These are phyloP conservation scores for Pipistrellus nathusii DNA, from an alignment of 2,797 vertebrate species.

Conservation along the genomic window DNA sequence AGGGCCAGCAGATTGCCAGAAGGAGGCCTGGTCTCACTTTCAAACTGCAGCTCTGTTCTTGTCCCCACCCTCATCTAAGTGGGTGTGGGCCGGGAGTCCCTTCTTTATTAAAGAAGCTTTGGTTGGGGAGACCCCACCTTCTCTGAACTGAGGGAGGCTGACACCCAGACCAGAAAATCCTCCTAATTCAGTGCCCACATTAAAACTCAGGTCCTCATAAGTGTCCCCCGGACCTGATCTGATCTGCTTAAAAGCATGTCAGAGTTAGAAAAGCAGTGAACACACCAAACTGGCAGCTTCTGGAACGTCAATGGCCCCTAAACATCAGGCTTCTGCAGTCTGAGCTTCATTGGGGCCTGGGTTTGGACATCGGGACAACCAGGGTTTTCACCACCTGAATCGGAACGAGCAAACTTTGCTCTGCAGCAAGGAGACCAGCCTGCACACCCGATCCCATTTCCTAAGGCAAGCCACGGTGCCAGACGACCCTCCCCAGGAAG, in stretches of 20 bases:
- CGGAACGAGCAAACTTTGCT: fast-evolving
- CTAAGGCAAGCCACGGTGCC: fast-evolving
- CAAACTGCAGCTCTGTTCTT: not conserved
- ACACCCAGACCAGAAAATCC: fast-evolving
- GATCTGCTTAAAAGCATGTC: not conserved
- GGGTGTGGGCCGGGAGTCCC: fast-evolving
- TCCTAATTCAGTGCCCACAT: fast-evolving
- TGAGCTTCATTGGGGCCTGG: not conserved
- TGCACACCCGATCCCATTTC: fast-evolving
- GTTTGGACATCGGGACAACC: fast-evolving
- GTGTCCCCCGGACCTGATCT: not conserved
- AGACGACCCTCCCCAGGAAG: not conserved
- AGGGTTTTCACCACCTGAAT: fast-evolving
- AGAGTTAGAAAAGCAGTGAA: fast-evolving
- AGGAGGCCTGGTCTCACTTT: constrained; percentile 29
- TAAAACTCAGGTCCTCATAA: not conserved
- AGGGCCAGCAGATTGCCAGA: constrained; percentile 50
- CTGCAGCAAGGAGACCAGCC: fast-evolving
- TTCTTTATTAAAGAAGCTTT: not conserved
- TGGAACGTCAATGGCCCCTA: fast-evolving
- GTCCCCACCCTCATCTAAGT: too few species aligned
- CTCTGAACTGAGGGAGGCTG: fast-evolving
- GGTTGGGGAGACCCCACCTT: not conserved
- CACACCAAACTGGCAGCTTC: fast-evolving
- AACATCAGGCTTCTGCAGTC: fast-evolving